Evolutionary conservation across 1,140 invertebrate species (phyloP).

Genomic region (Drosophila yakuba): DNA sequence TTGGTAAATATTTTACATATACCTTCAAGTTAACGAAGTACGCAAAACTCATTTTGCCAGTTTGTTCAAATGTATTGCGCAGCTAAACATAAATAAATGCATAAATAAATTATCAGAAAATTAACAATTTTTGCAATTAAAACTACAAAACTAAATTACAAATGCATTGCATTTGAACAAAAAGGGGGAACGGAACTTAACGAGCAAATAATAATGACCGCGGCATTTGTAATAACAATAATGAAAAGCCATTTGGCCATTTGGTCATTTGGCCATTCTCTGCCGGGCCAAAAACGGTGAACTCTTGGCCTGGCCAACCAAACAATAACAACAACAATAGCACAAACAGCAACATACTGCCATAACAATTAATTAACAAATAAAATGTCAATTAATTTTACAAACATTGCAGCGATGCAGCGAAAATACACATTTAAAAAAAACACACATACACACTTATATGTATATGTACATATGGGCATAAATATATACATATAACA

Average conservation of each 20-base stretch:
- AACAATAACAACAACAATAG: slow-evolving; percentile 21
- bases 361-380: slow-evolving; percentile 84
- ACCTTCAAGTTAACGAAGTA: too few relatives aligned
- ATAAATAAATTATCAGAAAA: slow-evolving; percentile 81
- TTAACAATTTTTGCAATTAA: slow-evolving; percentile 81
- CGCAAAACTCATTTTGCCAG: background rate
- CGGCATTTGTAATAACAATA: slow-evolving; percentile 83
- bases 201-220: slow-evolving; percentile 80
- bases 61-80: slow-evolving; percentile 9
- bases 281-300: slow-evolving; percentile 12
- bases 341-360: slow-evolving; percentile 40
- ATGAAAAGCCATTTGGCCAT: slow-evolving; percentile 80
- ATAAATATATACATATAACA: slow-evolving; percentile 60
- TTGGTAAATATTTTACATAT: too few relatives aligned
- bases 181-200: slow-evolving; percentile 36
- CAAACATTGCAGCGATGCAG: slow-evolving; percentile 63
- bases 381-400: slow-evolving; percentile 84
- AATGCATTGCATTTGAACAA: slow-evolving; percentile 68
- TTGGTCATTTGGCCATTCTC: slow-evolving; percentile 67
- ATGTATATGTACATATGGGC: background rate
- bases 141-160: slow-evolving; percentile 83
- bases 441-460: slow-evolving; percentile 5
- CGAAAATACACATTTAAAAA: slow-evolving; percentile 18
- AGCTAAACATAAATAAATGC: slow-evolving; percentile 35
- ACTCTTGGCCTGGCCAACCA: slow-evolving; percentile 33